A percentile compares a stretch with the other conserved stretches of the same genome.
These are phyloP conservation scores for Drosophila siamana DNA, from an alignment of 2,888 invertebrate genomes.

Conservation along the genomic window DNA sequence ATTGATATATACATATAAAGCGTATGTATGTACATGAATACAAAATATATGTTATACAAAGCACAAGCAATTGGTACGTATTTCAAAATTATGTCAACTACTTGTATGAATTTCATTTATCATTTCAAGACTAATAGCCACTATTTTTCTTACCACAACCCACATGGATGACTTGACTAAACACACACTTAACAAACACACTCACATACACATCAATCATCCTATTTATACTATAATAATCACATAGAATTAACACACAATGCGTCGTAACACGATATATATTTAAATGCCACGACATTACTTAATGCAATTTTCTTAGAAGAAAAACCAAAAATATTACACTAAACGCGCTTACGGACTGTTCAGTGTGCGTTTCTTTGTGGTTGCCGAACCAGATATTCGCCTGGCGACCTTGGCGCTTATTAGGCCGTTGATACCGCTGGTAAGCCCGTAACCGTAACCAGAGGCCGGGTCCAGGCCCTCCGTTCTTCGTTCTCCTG, in stretches of 20 bases:
- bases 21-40: conserved; percentile 41
- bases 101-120: conserved; percentile 60
- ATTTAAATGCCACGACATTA: conserved; percentile 37
- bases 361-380: conserved; percentile 81
- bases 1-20: conserved; percentile 43
- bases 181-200: conserved; percentile 11
- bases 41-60: conserved; percentile 62
- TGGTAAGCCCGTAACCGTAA: conserved; percentile 76
- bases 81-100: conserved; percentile 80
- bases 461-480: conserved; percentile 54
- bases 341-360: conserved; percentile 78
- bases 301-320: conserved; percentile 70
- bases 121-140: conserved; percentile 48
- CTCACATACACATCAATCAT: conserved; percentile 27
- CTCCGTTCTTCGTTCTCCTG: conserved; percentile 41
- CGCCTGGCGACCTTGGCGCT: conserved; percentile 82
- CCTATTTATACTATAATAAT: conserved; percentile 28
- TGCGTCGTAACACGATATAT: conserved; percentile 22
- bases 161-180: conserved; percentile 20
- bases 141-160: conserved; percentile 16
- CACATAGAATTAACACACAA: conserved; percentile 25
- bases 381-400: conserved; percentile 83
- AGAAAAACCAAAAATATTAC: conserved; percentile 73
- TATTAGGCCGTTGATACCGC: conserved; percentile 82
- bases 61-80: conserved; percentile 83